phyloP scores from a whole-genome alignment of 2,113 vertebrate genomes.

The Gymnocephalus cernua region DNA sequence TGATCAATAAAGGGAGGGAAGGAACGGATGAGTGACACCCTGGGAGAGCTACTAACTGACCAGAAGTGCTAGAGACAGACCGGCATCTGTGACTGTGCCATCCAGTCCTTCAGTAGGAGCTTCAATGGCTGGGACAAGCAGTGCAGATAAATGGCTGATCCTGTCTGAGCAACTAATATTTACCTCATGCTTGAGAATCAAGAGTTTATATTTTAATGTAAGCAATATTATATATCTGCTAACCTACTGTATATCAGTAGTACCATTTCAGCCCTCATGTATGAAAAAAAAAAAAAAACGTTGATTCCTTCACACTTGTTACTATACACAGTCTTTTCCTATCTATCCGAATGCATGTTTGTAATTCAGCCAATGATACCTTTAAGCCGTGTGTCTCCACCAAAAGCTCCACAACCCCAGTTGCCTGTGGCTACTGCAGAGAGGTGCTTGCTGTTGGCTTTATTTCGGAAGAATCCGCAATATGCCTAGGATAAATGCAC shows the following conservation, averaged over 20 bases:
- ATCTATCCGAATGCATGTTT: neutral
- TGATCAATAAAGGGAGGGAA: slow-evolving; percentile 80
- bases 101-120: slow-evolving; percentile 19
- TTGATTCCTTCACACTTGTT: neutral
- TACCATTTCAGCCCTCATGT: neutral
- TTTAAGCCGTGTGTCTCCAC: slow-evolving; percentile 95
- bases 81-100: neutral
- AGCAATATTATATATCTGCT: neutral
- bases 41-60: slow-evolving; percentile 70
- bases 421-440: slow-evolving; percentile 96
- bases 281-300: neutral
- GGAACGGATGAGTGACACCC: slow-evolving; percentile 64
- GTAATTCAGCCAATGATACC: slow-evolving; percentile 79
- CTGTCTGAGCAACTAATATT: slow-evolving; percentile 3
- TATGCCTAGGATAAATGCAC: slow-evolving; percentile 88
- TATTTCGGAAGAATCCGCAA: slow-evolving; percentile 91
- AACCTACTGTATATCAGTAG: neutral
- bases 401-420: slow-evolving; percentile 98
- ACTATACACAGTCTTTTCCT: neutral
- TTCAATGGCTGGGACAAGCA: neutral
- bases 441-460: slow-evolving; percentile 86
- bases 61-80: slow-evolving; percentile 22
- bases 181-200: slow-evolving; percentile 5
- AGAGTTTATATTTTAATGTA: neutral
- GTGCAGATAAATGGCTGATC: neutral